Conservation (phyloP, 2,113 vertebrate species). For the Cranoglanis bouderius region DNA sequence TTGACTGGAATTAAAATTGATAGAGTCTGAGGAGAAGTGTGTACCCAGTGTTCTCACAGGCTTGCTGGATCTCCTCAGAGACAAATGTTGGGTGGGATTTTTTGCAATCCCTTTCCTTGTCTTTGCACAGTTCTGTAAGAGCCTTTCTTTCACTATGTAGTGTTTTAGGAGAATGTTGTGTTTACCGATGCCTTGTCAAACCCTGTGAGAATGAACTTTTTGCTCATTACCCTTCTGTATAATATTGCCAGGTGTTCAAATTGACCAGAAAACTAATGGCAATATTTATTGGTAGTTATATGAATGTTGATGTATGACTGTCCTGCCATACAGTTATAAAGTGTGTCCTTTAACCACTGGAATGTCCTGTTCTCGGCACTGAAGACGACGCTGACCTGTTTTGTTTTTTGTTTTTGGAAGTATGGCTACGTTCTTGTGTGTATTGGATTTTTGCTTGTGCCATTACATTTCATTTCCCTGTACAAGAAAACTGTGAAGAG, state of each 20-base stretch:
- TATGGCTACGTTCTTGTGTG: slow-evolving; percentile 18
- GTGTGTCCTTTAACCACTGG: slow-evolving; percentile 46
- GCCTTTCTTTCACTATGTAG: slow-evolving; percentile 30
- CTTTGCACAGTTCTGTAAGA: slow-evolving; percentile 51
- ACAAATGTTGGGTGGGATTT: slow-evolving; percentile 22
- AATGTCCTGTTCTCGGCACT: slow-evolving; percentile 34
- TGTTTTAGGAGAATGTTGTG: slow-evolving; percentile 13
- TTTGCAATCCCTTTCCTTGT: slow-evolving; percentile 8
- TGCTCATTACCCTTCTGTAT: slow-evolving; percentile 14
- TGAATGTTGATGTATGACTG: slow-evolving; percentile 49
- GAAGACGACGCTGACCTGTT: slow-evolving; percentile 19
- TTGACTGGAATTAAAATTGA: slow-evolving; percentile 19
- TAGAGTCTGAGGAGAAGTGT: slow-evolving; percentile 13
- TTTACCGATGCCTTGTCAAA: slow-evolving; percentile 36
- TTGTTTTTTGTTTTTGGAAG: slow-evolving; percentile 7
- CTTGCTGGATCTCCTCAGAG: slow-evolving; percentile 32
- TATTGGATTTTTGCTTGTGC: slow-evolving; percentile 44
- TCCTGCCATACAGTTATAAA: slow-evolving; percentile 26
- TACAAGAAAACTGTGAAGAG: slow-evolving; percentile 46
- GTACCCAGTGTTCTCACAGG: slow-evolving; percentile 2
- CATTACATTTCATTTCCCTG: slow-evolving; percentile 48
- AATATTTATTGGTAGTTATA: slow-evolving; percentile 45
- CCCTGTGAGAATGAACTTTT: slow-evolving; percentile 33
- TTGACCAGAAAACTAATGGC: slow-evolving; percentile 37
- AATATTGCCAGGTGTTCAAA: slow-evolving; percentile 41